Conservation (phyloP, 37 sponge, comb jelly and placozoan species). For the Tethya wilhelma region DNA sequence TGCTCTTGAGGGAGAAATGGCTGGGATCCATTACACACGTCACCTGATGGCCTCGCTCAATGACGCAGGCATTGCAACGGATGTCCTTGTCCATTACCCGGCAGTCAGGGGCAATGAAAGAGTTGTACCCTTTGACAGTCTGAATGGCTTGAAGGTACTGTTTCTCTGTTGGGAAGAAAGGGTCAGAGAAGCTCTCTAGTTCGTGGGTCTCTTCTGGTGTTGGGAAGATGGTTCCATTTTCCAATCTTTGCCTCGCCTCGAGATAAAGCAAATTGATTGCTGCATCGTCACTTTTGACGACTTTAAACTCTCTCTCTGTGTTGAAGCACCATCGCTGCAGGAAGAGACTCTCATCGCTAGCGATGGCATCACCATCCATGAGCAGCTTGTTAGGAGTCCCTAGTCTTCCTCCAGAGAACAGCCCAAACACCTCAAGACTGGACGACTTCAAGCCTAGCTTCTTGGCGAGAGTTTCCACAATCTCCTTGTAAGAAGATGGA, state of each 20-base stretch:
- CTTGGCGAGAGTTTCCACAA: no score
- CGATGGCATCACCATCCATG: neutral
- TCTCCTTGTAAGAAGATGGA: no score
- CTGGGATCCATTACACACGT: no score
- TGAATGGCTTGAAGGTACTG: neutral
- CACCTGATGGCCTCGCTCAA: neutral
- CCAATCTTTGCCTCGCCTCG: neutral
- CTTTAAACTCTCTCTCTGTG: neutral
- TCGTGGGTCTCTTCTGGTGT: neutral
- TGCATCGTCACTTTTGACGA: neutral
- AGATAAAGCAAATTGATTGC: conserved; percentile 1
- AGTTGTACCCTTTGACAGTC: neutral
- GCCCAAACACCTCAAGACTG: conserved; percentile 3
- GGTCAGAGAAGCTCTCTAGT: neutral
- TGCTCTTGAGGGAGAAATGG: neutral
- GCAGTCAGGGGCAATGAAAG: neutral
- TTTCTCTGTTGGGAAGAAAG: neutral
- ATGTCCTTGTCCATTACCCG: neutral
- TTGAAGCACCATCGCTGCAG: neutral
- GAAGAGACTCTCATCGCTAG: neutral
- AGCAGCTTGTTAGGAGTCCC: neutral
- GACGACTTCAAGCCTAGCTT: neutral
- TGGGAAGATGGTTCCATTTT: neutral
- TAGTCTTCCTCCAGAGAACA: neutral
- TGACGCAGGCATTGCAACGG: neutral